Base-by-base conservation (phyloP, 2,888 invertebrate species). In the Amphipyra berbera region DNA sequence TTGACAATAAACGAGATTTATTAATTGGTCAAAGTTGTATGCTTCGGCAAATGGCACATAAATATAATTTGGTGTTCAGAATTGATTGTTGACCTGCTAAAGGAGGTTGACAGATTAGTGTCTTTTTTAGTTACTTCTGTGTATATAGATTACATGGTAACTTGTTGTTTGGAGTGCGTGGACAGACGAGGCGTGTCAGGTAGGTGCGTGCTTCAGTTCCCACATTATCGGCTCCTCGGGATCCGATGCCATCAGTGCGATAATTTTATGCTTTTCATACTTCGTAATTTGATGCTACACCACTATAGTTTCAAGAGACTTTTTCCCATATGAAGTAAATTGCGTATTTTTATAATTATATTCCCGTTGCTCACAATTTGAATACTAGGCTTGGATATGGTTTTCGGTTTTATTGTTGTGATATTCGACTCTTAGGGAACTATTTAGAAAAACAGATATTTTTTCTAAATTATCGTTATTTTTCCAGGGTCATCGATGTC, bases 1-100 rank as follows among this genome's bases (percentile, higher is more conserved):
- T 93, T 86, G 87, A 90, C 86, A 89, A 89, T 90, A 87, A 92
- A 89, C 87, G 91, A 89, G 93, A 93, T 94, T 93, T 91, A 89
- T 90, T 86, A 84, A 84, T 85, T 84, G 81, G 71, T 73, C 73
- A 64, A 77, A 73, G 53, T 70, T 61, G 47, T 69, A 70, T 53
- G 62, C 49, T 73, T 61, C 14, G 62, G 38, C 42, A 46, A 56
- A 61, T 41, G 65, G 27, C 55, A 53, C 54, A 48, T 62, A 61
- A 52, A 53, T 50, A 56, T 48, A 42, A 42, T 15, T 14, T 6
- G 10, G 47, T 44, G 55, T 55, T 56, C 33, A 58, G 42, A 47
- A 55, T 57, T 63, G 46, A 58, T 45, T 50, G 53, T 44, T 58
- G 40, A 52, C 50, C 50, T 55, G 30, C n/a, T 46, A 13, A 7